Evolutionary conservation across 2,113 vertebrate species (phyloP).

Genomic region (Heliornis fulica): DNA sequence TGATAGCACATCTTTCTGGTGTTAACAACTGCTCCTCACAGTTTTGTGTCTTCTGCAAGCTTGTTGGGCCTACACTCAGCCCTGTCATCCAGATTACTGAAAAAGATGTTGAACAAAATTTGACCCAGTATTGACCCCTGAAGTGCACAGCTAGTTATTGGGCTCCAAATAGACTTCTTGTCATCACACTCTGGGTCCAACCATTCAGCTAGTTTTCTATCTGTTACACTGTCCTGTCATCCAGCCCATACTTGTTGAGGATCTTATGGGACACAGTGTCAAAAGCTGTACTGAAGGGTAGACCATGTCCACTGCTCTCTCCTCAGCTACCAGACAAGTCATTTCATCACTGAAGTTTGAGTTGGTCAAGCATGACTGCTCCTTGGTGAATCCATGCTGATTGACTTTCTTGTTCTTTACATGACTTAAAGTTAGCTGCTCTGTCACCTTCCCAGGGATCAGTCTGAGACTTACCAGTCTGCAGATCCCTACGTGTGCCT

Average conservation of each 20-base stretch:
- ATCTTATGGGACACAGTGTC: accelerated
- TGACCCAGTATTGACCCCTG: neutral
- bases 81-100: neutral
- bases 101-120: neutral
- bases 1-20: neutral
- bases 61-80: neutral
- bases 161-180: neutral
- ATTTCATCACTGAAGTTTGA: neutral
- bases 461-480: neutral
- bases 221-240: neutral
- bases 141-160: neutral
- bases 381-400: neutral
- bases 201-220: neutral
- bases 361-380: neutral
- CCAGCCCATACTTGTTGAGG: neutral
- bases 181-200: neutral
- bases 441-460: neutral
- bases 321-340: neutral
- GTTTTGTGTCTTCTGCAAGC: neutral
- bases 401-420: neutral
- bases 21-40: neutral
- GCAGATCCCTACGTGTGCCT: neutral
- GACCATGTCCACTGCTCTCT: neutral
- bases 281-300: neutral
- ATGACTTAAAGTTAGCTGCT: neutral